Evolutionary conservation across 2,797 vertebrate species (phyloP).

Genomic region (Ciconia nigra): DNA sequence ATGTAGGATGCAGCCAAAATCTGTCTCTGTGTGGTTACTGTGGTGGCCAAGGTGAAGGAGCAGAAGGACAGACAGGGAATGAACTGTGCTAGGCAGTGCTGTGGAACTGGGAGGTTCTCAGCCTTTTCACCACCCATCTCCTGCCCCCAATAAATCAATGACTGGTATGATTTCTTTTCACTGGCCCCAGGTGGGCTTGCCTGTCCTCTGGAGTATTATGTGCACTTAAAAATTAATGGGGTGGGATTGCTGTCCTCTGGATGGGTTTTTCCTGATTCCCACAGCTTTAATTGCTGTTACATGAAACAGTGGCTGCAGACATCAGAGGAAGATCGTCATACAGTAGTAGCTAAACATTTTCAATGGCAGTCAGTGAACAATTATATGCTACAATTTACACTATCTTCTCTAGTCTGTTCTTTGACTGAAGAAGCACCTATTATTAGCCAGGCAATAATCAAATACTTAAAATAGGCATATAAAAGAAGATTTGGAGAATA

Average conservation of each 20-base stretch:
- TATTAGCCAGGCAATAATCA: constrained; percentile 74
- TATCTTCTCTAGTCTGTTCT: constrained; percentile 51
- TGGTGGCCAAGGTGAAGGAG: neutral
- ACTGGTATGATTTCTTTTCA: neutral
- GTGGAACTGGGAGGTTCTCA: neutral
- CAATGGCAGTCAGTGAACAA: constrained; percentile 57
- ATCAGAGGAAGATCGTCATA: neutral
- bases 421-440: constrained; percentile 67
- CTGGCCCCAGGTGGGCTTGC: neutral
- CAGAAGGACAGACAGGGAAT: neutral
- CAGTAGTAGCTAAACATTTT: constrained; percentile 31
- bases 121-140: neutral
- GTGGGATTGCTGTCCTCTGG: neutral
- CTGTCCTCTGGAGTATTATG: neutral
- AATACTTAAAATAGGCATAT: constrained; percentile 70
- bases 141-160: neutral
- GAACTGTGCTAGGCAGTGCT: neutral
- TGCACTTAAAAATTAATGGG: neutral
- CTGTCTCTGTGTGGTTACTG: neutral
- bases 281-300: constrained; percentile 43
- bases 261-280: constrained; percentile 36
- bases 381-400: constrained; percentile 43
- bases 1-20: neutral
- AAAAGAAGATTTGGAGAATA: constrained; percentile 64
- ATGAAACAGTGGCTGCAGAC: constrained; percentile 32